Evolutionary conservation across 2,113 vertebrate species (phyloP).

Genomic region (human (Homo sapiens)): DNA sequence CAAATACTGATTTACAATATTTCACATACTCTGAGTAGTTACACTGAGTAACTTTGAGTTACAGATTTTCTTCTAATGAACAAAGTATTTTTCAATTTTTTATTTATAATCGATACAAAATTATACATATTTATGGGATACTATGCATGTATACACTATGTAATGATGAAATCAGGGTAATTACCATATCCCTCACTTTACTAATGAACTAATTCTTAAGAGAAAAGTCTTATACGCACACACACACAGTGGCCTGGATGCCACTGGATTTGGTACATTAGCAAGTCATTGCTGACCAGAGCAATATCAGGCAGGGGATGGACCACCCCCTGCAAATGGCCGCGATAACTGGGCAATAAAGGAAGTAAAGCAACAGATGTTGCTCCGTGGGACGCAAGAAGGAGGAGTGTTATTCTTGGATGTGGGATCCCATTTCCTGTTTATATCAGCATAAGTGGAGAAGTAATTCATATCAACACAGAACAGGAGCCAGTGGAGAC

Average conservation of each 20-base stretch:
- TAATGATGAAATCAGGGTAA: not conserved
- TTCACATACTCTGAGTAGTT: not conserved
- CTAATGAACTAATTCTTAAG: not conserved
- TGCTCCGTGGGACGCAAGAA: not conserved
- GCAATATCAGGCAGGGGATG: not conserved
- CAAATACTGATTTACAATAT: not conserved
- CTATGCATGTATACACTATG: not conserved
- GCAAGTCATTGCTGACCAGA: not conserved
- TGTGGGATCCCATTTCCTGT: not conserved
- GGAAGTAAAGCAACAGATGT: not conserved
- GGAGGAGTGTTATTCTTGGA: not conserved
- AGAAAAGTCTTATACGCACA: not conserved
- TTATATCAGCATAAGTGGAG: too few relatives aligned
- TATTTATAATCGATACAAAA: not conserved
- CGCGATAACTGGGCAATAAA: too few relatives aligned
- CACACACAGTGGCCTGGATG: not conserved
- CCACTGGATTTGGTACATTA: not conserved
- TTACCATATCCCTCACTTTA: not conserved
- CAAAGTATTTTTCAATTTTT: not conserved
- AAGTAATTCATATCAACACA: fast-evolving
- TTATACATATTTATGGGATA: not conserved
- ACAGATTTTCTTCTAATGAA: not conserved
- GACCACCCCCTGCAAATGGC: not conserved
- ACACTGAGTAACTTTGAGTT: not conserved
- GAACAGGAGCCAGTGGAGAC: not conserved